Conservation (phyloP, 1,140 invertebrate genomes). For the Leptoteleia sp. region DNA sequence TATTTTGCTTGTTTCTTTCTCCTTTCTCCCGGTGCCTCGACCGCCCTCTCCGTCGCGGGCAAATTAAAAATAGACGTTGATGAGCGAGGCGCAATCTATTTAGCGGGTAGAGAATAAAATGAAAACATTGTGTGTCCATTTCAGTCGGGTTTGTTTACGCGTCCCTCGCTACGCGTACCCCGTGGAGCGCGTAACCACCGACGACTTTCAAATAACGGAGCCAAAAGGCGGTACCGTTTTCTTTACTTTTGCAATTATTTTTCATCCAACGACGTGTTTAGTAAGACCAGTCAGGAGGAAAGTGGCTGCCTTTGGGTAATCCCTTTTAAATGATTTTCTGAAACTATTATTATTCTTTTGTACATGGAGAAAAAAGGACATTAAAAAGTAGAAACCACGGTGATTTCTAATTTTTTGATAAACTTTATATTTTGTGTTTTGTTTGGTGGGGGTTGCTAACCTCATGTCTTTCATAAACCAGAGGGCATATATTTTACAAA, state of each 20-base stretch:
- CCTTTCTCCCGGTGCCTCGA: background rate
- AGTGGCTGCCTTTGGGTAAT: too few relatives aligned
- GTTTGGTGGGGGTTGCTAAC: too few relatives aligned
- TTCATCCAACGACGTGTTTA: too few relatives aligned
- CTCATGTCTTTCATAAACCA: too few relatives aligned
- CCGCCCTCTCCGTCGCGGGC: conserved; percentile 1
- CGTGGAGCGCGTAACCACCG: conserved; percentile 1
- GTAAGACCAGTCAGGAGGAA: too few relatives aligned
- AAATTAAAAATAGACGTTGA: conserved; percentile 42
- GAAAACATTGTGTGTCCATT: background rate
- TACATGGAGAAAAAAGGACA: too few relatives aligned
- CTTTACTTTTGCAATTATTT: background rate
- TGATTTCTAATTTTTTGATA: too few relatives aligned
- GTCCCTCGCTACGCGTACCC: background rate
- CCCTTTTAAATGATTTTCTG: too few relatives aligned
- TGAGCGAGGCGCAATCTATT: conserved; percentile 22
- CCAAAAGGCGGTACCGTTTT: conserved; percentile 14
- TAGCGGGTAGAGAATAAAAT: conserved; percentile 5
- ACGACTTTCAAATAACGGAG: conserved; percentile 33
- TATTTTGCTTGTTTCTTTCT: conserved; percentile 11
- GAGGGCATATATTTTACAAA: too few relatives aligned
- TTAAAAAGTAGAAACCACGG: too few relatives aligned
- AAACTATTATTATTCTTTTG: too few relatives aligned
- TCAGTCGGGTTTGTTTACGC: conserved; percentile 19
- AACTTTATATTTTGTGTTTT: too few relatives aligned